Base-by-base conservation (phyloP, 2,797 vertebrate species). In the Alexandromys oeconomus region DNA sequence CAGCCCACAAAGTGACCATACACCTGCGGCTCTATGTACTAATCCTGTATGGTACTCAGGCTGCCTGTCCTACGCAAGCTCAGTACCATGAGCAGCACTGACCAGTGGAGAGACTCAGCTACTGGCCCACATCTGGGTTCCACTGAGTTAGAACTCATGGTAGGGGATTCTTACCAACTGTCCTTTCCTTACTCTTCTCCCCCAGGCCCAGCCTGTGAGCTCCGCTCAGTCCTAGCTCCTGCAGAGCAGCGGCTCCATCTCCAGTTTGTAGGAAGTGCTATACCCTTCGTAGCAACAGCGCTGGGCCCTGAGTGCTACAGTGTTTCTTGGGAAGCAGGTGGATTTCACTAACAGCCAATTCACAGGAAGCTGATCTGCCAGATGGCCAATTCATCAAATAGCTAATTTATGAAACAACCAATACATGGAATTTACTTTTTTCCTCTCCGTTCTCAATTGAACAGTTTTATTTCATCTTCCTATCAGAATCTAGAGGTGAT, bases 401-500 rank as follows among this genome's bases (percentile, higher is more conserved):
- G 80, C 59, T 91, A 61, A 89, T 79, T 92, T 86, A 89, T 3
- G 25, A 92, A 91, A 77, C 40, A 69, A 86, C 23, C 29, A 48
- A 48, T 65, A 76, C 9, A 71, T 29, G 37, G 46, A 59, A 46
- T 78, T 92, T 73, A 78, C 61, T 92, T 87, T 93, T 95, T 67
- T 69, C 61, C 61, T 37, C 85, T 23, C 65, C 57, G 4, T 23
- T 80, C 94, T 90, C 89, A 89, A 63, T 1, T 78, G 54, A 86
- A 31, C 25, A 71, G 76, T 59, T 91, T 89, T 77, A 91, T 77
- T 89, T 77, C 59, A 40, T 57, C 76, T 79, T 96, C 51, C 4
- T 59, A 95, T 73, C 0, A 89, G 79, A 48, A 59, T 37, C 51
- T 87, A 51, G 59, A 89, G 46, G 89, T 59, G 61, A 73, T 54